These are phyloP conservation scores for Trichogramma dendrolimi DNA, from an alignment of 2,888 invertebrate species.

Conservation along the genomic window DNA sequence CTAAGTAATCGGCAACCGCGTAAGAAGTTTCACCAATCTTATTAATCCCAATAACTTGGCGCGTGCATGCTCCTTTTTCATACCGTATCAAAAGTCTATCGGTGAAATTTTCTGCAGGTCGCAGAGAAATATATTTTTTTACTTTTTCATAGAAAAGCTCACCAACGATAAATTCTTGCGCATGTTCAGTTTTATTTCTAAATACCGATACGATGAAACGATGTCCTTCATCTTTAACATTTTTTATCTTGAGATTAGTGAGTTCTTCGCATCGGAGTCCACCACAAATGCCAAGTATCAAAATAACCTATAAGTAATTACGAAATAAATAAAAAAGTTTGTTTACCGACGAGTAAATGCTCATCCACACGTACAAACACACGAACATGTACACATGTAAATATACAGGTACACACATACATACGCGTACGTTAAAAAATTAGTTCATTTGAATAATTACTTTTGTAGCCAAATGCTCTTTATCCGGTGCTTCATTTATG, in stretches of 20 bases:
- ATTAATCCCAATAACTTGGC: slow-evolving; percentile 8
- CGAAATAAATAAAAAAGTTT: not conserved
- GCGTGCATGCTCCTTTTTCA: not conserved
- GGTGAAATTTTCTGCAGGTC: slow-evolving; percentile 5
- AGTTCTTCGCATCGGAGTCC: slow-evolving; percentile 17
- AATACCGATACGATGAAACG: slow-evolving; percentile 9
- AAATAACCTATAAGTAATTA: slow-evolving; percentile 11
- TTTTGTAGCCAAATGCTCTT: slow-evolving; percentile 9
- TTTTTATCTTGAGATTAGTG: not conserved
- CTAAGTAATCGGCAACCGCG: slow-evolving; percentile 3
- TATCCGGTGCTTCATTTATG: slow-evolving; percentile 24
- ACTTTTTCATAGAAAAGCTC: slow-evolving; percentile 17
- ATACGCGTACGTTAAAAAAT: not conserved
- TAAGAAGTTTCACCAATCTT: slow-evolving; percentile 7
- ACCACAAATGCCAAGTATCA: slow-evolving; percentile 19
- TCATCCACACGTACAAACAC: too few relatives aligned
- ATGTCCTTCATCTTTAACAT: slow-evolving; percentile 13
- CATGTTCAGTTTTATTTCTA: slow-evolving; percentile 15
- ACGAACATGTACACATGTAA: too few relatives aligned
- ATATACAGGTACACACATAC: too few relatives aligned
- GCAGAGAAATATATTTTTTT: slow-evolving; percentile 15
- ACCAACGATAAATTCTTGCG: slow-evolving; percentile 18
- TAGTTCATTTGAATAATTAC: slow-evolving; percentile 5
- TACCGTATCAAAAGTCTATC: slow-evolving; percentile 23
- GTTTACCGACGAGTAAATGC: not conserved